phyloP scores from a whole-genome alignment of 2,113 vertebrate species.

The Girardinichthys multiradiatus region DNA sequence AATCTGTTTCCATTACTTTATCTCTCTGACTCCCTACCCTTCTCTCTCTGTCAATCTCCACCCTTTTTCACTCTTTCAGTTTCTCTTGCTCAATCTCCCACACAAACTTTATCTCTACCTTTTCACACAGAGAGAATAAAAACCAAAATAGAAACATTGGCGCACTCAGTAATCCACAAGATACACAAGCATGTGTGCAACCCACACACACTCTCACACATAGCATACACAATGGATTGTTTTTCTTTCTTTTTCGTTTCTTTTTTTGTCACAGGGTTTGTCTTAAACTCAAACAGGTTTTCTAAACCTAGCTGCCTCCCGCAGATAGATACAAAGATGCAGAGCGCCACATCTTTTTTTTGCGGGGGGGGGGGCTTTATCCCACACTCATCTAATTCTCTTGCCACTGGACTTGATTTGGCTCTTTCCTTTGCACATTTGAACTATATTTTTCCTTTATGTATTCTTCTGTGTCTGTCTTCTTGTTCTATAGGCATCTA shows the following conservation, averaged over 20 bases:
- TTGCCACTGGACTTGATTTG: slow-evolving; percentile 26
- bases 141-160: slow-evolving; percentile 53
- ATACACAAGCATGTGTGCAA: slow-evolving; percentile 24
- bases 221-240: slow-evolving; percentile 19
- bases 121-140: slow-evolving; percentile 34
- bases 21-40: slow-evolving; percentile 47
- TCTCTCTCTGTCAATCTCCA: slow-evolving; percentile 30
- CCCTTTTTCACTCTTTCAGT: slow-evolving; percentile 41
- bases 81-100: slow-evolving; percentile 46
- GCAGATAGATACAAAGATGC: slow-evolving; percentile 38
- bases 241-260: not conserved
- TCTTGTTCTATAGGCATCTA: not conserved
- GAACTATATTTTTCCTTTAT: not conserved
- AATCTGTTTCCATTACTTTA: slow-evolving; percentile 43
- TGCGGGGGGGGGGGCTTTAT: not conserved
- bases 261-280: slow-evolving; percentile 24
- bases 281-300: slow-evolving; percentile 52
- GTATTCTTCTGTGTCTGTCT: not conserved
- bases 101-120: slow-evolving; percentile 51
- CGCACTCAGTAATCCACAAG: slow-evolving; percentile 19
- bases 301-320: slow-evolving; percentile 59
- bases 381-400: slow-evolving; percentile 12
- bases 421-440: slow-evolving; percentile 2
- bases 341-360: slow-evolving; percentile 42
- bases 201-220: slow-evolving; percentile 6